Evolutionary conservation across 2,888 invertebrate genomes (phyloP), one percentile per base, ranked within the genome.

Genomic region (Uropetala carovei): DNA sequence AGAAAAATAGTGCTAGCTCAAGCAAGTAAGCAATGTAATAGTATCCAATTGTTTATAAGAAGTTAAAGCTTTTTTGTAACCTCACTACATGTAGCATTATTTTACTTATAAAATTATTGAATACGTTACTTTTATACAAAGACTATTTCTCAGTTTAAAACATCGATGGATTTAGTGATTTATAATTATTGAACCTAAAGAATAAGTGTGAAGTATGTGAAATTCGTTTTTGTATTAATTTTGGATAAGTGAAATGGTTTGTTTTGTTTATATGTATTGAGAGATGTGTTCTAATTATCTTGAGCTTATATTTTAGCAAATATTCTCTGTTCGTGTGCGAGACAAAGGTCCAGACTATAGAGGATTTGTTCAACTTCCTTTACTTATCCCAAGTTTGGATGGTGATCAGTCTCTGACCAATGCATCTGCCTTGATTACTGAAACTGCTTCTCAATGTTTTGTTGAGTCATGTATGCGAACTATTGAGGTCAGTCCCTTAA

Each of bases 311-410:
- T 56, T 94, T 57, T 95, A 96, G 94, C 95, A 89, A 89, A 89
- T 96, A 27, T 98, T 96, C 94, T 98, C 98, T 4, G 97, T 98
- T 0, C 95, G 97, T 86, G 96, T 97, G 0, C 95, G 97, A 91
- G 97, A 97, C 93, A 96, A 96, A 93, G 97, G 97, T 0, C 96
- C 97, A 0, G 97, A 97, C 93, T 96, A 97, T 92, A 95, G 98
- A 81, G 97, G 97, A 56, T 98, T 98, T 94, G 98, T 98, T 1
- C 97, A 97, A 93, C 95, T 94, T 93, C 96, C 94, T 94, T 64
- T 89, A 18, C 95, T 94, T 93, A 95, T 93, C 93, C 95, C 93
- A 93, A 95, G 58, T 94, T 95, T 14, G 94, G 93, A 93, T 81
- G 92, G 92, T n/a, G 93, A 92, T 64, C 75, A 92, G 43, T 59